Conservation (phyloP, 2,888 invertebrate species). For the Protodeltote pygarga region DNA sequence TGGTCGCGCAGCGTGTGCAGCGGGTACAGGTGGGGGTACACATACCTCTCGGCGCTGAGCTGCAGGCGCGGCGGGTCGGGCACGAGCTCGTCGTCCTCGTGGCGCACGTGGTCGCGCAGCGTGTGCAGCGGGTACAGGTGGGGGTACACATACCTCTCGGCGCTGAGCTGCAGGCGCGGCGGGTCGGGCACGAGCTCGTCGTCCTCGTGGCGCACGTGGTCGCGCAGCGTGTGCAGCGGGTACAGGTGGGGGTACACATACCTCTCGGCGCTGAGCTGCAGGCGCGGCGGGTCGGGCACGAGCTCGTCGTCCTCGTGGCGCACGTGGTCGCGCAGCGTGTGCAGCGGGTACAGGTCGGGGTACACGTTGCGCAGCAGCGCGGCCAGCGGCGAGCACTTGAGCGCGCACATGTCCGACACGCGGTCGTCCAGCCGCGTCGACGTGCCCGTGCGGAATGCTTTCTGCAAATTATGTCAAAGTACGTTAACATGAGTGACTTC, state of each 20-base stretch:
- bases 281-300: conserved; percentile 90
- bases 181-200: conserved; percentile 86
- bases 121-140: background rate
- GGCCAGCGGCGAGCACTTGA: conserved; percentile 94
- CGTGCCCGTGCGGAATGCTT: conserved; percentile 95
- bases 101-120: too few relatives aligned
- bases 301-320: conserved; percentile 48
- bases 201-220: conserved; percentile 41
- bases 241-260: conserved; percentile 44
- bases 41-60: conserved; percentile 91
- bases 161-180: conserved; percentile 94
- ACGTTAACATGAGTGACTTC: background rate
- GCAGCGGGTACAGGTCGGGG: conserved; percentile 96
- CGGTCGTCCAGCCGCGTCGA: conserved; percentile 97
- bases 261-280: conserved; percentile 95
- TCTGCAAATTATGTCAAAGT: conserved; percentile 77
- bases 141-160: conserved; percentile 86
- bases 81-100: conserved; percentile 57
- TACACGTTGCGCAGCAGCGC: conserved; percentile 94
- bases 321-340: conserved; percentile 84
- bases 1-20: conserved; percentile 94
- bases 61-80: conserved; percentile 93
- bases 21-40: background rate
- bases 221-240: too few relatives aligned
- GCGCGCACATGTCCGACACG: conserved; percentile 96